A percentile compares a stretch with the other conserved stretches of the same genome.
Evolutionary conservation across 1,140 invertebrate species (phyloP).

Genomic region (Bombus waltoni): DNA sequence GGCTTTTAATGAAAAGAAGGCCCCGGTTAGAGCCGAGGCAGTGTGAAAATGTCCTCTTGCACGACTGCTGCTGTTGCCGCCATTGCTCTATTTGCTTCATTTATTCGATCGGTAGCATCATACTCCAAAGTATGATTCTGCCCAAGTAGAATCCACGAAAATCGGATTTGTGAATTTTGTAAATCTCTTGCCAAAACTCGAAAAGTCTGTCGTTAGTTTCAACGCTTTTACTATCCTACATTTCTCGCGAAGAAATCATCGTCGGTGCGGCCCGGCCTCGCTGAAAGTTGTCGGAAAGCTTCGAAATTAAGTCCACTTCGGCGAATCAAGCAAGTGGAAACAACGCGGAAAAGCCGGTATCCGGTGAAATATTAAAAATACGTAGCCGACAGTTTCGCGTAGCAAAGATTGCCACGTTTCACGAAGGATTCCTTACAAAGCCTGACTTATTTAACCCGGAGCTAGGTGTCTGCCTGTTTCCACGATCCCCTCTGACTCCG

Average conservation of each 20-base stretch:
- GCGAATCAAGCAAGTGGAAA: background rate
- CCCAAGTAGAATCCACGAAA: background rate
- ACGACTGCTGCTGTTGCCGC: no score
- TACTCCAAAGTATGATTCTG: no score
- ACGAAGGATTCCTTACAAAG: constrained; percentile 77
- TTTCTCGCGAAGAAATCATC: no score
- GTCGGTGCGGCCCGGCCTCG: no score
- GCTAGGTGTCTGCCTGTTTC: constrained; percentile 39
- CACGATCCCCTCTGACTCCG: constrained; percentile 26
- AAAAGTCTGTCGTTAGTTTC: no score
- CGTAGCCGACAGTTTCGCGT: constrained; percentile 42
- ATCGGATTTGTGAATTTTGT: background rate
- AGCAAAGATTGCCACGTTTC: constrained; percentile 75
- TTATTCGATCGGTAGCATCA: background rate
- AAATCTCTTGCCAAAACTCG: no score
- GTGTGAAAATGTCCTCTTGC: background rate
- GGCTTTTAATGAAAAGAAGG: constrained; percentile 44
- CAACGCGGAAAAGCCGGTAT: background rate
- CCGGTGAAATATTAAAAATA: constrained; percentile 30
- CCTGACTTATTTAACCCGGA: constrained; percentile 79
- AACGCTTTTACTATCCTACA: no score
- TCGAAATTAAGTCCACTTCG: background rate
- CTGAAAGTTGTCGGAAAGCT: background rate
- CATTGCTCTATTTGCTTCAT: background rate
- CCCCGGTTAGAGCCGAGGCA: background rate